Evolutionary conservation across 53 echinoderm and acorn worm genomes (phyloP).

Genomic region (Luidia sarsii): DNA sequence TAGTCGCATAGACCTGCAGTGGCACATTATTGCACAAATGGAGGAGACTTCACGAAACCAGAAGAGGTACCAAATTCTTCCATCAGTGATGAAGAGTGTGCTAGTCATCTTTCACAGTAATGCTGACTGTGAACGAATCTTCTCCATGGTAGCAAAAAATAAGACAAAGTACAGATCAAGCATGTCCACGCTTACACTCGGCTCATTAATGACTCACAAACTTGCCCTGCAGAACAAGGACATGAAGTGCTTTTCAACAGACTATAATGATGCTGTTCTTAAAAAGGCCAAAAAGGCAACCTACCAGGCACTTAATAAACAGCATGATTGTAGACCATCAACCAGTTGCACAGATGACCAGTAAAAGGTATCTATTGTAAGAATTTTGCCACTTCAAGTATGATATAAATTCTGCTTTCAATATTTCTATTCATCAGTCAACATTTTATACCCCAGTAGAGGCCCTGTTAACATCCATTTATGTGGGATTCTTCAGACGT

Average conservation of each 20-base stretch:
- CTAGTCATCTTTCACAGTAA: slow-evolving; percentile 33
- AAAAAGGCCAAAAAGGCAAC: background rate
- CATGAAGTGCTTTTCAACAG: background rate
- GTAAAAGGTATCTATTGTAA: background rate
- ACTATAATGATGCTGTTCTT: background rate
- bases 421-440: background rate
- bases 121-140: slow-evolving; percentile 42
- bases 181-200: slow-evolving; percentile 6
- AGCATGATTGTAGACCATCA: background rate
- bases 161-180: slow-evolving; percentile 18
- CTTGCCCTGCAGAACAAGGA: slow-evolving; percentile 21
- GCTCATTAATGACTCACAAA: slow-evolving; percentile 33
- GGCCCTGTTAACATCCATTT: background rate
- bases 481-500: background rate
- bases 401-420: background rate
- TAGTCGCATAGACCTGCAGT: slow-evolving; percentile 37
- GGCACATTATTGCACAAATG: slow-evolving; percentile 43
- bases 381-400: background rate
- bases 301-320: background rate
- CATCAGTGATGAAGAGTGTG: slow-evolving; percentile 38
- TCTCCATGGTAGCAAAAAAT: slow-evolving; percentile 32
- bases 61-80: slow-evolving; percentile 40
- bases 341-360: background rate
- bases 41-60: slow-evolving; percentile 5
- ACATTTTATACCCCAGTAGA: background rate